Conservation (phyloP, 2,797 vertebrate genomes). For the Danionella dracula region DNA sequence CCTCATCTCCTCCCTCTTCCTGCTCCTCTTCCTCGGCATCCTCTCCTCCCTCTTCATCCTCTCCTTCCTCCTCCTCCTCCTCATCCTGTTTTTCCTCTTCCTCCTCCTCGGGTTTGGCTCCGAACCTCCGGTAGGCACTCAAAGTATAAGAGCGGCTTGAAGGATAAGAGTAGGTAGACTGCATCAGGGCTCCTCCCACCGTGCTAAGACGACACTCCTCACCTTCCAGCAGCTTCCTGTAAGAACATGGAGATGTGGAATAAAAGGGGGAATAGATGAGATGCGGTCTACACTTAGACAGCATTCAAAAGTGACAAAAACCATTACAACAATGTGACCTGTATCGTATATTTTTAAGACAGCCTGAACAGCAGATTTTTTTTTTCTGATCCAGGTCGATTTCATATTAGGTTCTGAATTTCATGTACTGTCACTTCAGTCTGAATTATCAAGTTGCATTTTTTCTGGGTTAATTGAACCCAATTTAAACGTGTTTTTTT, state of each 20-base stretch:
- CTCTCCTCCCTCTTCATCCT: constrained; percentile 25
- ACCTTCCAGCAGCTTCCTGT: constrained; percentile 80
- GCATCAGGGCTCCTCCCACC: constrained; percentile 62
- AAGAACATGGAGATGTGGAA: neutral
- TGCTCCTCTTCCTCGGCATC: constrained; percentile 44
- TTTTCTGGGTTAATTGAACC: too few species aligned
- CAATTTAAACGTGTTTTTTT: too few species aligned
- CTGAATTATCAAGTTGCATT: too few species aligned
- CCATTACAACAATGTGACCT: too few species aligned
- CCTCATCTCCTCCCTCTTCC: constrained; percentile 36
- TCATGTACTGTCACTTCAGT: too few species aligned
- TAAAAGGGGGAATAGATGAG: neutral
- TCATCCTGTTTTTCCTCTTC: constrained; percentile 56
- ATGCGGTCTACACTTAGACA: too few species aligned
- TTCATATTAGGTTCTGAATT: too few species aligned
- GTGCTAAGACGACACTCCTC: constrained; percentile 78
- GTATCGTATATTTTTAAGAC: too few species aligned
- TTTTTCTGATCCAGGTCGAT: too few species aligned
- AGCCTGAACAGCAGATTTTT: too few species aligned
- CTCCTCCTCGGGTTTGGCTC: constrained; percentile 64
- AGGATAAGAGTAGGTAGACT: constrained; percentile 69
- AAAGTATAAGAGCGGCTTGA: constrained; percentile 61
- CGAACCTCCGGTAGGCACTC: constrained; percentile 62
- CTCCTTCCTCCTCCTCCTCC: constrained; percentile 43
- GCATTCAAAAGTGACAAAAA: too few species aligned